phyloP scores from a whole-genome alignment of 35 echinoderm and acorn worm species.

The Lytechinus variegatus region DNA sequence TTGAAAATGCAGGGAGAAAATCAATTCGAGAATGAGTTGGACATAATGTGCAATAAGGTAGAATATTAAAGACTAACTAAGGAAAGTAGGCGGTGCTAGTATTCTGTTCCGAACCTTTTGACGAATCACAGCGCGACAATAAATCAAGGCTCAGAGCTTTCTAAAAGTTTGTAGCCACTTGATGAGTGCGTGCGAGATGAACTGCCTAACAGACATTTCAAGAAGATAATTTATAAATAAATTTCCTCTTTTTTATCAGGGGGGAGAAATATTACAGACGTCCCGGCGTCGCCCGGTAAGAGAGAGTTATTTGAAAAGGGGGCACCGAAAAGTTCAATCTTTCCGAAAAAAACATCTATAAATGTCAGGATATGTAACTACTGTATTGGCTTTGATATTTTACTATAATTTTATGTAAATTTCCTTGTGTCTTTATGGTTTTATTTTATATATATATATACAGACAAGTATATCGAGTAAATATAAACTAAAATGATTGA shows the following conservation, averaged over 20 bases:
- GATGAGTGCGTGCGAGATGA: neutral
- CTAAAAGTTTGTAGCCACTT: neutral
- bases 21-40: too few species aligned
- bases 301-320: neutral
- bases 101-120: neutral
- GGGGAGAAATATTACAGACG: neutral
- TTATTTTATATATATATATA: too few species aligned
- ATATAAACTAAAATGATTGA: too few species aligned
- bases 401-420: too few species aligned
- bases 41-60: neutral
- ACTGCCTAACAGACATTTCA: neutral
- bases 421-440: too few species aligned
- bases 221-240: neutral
- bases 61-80: neutral
- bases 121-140: neutral
- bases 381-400: too few species aligned
- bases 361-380: neutral
- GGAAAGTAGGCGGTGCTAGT: neutral
- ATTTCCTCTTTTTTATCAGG: neutral
- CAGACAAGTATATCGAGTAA: too few species aligned
- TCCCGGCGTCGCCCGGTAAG: neutral
- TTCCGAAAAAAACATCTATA: neutral
- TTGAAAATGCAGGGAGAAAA: too few species aligned
- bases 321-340: neutral
- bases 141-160: neutral